phyloP scores from a whole-genome alignment of 2,797 vertebrate genomes.

The Artibeus jamaicensis region DNA sequence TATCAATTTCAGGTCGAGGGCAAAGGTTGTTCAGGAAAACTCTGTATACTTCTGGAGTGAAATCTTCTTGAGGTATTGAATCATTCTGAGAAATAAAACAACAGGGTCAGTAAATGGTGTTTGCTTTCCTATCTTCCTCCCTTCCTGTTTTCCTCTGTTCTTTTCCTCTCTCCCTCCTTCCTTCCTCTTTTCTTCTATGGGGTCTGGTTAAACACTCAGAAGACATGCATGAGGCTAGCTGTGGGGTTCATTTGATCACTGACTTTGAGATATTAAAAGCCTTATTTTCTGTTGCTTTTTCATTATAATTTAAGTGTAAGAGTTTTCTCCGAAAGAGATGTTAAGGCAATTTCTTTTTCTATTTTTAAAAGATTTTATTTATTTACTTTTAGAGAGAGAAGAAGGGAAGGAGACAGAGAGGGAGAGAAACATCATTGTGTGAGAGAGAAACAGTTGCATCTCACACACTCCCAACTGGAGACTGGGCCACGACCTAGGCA shows the following conservation, averaged over 20 bases:
- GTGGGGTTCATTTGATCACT: background rate
- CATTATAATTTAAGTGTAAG: background rate
- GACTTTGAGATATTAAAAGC: background rate
- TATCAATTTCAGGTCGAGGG: conserved; percentile 95
- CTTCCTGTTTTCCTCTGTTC: background rate
- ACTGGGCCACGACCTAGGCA: too few relatives aligned
- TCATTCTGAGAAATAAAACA: conserved; percentile 88
- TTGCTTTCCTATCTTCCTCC: background rate
- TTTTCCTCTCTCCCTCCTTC: background rate
- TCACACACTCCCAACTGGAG: too few relatives aligned
- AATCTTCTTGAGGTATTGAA: conserved; percentile 94
- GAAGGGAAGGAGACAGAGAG: too few relatives aligned
- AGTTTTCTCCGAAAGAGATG: background rate
- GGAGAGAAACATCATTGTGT: too few relatives aligned
- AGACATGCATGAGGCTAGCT: background rate
- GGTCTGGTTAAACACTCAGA: background rate
- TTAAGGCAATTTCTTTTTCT: background rate
- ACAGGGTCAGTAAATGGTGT: background rate
- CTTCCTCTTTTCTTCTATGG: background rate
- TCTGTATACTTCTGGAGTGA: conserved; percentile 93
- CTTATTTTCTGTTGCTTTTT: conserved; percentile 6
- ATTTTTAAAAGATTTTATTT: too few relatives aligned
- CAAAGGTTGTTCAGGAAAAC: conserved; percentile 95
- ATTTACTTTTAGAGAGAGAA: too few relatives aligned
- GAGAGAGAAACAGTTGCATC: too few relatives aligned